Conservation (phyloP, 2,797 vertebrate genomes). For the Diceros bicornis region DNA sequence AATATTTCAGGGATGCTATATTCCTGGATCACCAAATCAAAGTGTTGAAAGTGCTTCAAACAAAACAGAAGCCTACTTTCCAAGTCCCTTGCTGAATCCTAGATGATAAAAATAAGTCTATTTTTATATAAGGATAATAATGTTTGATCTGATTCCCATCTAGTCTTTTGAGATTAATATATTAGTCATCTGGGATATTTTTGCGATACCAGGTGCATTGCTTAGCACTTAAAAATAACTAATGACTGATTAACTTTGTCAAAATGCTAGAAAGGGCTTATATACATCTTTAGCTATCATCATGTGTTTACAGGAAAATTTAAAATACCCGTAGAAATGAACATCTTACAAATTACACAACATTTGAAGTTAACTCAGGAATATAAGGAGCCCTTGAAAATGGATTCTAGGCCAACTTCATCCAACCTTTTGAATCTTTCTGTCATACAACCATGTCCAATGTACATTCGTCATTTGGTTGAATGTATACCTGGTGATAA, state of each 20-base stretch:
- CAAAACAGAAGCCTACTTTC: conserved; percentile 49
- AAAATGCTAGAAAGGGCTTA: conserved; percentile 11
- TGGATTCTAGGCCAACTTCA: neutral
- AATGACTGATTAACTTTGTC: neutral
- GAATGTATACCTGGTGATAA: neutral
- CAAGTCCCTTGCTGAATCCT: neutral
- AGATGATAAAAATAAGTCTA: conserved; percentile 39
- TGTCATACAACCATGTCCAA: neutral
- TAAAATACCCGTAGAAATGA: conserved; percentile 4
- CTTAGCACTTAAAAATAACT: conserved; percentile 17
- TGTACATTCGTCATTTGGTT: neutral
- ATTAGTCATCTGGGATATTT: conserved; percentile 41
- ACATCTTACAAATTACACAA: neutral
- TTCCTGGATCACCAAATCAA: conserved; percentile 59
- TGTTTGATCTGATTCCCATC: conserved; percentile 45
- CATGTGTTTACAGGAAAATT: neutral
- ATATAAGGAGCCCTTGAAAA: neutral
- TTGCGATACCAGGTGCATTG: conserved; percentile 22
- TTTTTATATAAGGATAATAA: conserved; percentile 58
- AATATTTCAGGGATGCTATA: conserved; percentile 56
- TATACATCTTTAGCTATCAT: neutral
- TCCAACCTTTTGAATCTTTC: neutral
- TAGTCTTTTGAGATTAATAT: conserved; percentile 49
- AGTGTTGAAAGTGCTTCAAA: conserved; percentile 62
- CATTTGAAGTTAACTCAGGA: neutral